Conservation (phyloP, 2,113 vertebrate genomes). For the Stigmatopora argus region DNA sequence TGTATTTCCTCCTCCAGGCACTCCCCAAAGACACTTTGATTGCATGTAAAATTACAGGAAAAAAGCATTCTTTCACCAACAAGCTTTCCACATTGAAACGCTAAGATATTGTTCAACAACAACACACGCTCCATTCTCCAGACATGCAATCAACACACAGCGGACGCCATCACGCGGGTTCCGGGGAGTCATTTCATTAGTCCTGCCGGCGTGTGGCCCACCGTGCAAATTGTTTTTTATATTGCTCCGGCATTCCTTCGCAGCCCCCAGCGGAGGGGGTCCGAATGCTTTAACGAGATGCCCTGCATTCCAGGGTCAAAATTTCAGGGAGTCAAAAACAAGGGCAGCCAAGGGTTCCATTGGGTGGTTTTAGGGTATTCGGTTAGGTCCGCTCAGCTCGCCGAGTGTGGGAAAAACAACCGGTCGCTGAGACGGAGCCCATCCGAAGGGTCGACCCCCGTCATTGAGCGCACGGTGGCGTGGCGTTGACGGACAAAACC, state of each 20-base stretch:
- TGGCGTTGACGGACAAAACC: constrained; percentile 5
- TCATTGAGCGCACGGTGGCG: constrained; percentile 52
- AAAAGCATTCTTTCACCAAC: background rate
- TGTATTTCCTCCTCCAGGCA: background rate
- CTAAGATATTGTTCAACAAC: background rate
- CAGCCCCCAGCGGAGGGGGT: constrained; percentile 49
- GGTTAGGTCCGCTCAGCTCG: background rate
- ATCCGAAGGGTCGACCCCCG: background rate
- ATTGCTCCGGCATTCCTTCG: constrained; percentile 57
- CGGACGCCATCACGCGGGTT: constrained; percentile 37
- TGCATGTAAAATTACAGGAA: background rate
- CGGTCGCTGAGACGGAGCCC: constrained; percentile 2
- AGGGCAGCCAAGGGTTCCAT: background rate
- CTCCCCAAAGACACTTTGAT: background rate
- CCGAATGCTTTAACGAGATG: constrained; percentile 53
- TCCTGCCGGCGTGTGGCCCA: constrained; percentile 58
- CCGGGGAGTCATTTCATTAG: constrained; percentile 64
- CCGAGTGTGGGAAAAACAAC: background rate
- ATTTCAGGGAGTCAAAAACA: constrained; percentile 17
- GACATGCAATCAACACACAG: constrained; percentile 29
- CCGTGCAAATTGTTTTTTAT: constrained; percentile 67
- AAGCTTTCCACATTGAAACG: background rate
- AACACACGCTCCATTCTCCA: constrained; percentile 12
- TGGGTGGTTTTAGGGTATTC: background rate
- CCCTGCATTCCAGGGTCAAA: constrained; percentile 52